These are phyloP conservation scores for Phengaris arion DNA, from an alignment of 2,888 invertebrate genomes.

Conservation along the genomic window DNA sequence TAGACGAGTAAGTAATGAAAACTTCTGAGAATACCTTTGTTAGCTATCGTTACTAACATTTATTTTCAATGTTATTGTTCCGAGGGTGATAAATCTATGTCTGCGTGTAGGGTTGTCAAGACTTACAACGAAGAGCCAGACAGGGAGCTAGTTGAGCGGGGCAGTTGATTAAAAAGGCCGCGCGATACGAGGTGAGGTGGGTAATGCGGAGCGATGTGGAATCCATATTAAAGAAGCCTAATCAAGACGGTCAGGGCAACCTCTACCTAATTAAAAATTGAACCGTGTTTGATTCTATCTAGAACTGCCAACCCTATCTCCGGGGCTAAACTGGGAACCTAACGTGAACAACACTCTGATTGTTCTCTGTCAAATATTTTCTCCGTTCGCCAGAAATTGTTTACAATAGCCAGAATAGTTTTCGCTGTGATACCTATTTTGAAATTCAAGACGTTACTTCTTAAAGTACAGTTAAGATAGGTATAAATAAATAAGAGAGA, in stretches of 20 bases:
- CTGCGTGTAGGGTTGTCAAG: neutral
- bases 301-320: neutral
- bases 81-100: conserved; percentile 19
- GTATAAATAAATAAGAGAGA: neutral
- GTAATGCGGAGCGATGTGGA: no score
- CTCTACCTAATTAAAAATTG: neutral
- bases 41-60: conserved; percentile 24
- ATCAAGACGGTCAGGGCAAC: no score
- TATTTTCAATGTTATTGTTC: conserved; percentile 27
- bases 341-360: conserved; percentile 9
- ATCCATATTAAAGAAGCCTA: no score
- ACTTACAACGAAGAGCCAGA: neutral
- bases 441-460: neutral
- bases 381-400: neutral
- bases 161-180: no score
- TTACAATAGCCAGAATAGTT: conserved; percentile 7
- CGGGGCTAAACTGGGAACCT: conserved; percentile 4
- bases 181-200: no score
- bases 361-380: conserved; percentile 7
- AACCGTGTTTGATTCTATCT: neutral
- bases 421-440: neutral
- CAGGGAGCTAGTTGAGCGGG: neutral
- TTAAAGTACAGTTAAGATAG: neutral
- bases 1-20: conserved; percentile 23
- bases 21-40: conserved; percentile 26